These are phyloP conservation scores for Pachypeltis micranthus DNA, from an alignment of 1,140 invertebrate species.

Conservation along the genomic window DNA sequence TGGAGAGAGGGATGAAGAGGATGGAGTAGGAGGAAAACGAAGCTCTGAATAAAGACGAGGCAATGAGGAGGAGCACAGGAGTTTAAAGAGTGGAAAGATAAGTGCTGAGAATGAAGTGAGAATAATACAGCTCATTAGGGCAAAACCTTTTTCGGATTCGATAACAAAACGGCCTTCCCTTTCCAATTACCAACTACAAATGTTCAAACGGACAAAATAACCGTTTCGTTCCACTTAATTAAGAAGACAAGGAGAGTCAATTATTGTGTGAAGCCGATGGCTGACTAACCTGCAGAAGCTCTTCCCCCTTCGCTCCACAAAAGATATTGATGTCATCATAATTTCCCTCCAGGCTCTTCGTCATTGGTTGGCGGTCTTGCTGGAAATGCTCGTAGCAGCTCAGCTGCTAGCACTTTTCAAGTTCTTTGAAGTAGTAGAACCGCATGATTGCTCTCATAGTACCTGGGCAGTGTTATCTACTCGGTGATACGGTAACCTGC, in stretches of 20 bases:
- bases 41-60: conserved; percentile 14
- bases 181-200: conserved; percentile 22
- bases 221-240: conserved; percentile 22
- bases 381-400: neutral
- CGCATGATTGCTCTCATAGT: too few relatives aligned
- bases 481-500: too few relatives aligned
- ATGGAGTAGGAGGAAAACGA: neutral
- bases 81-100: conserved; percentile 17
- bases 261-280: conserved; percentile 17
- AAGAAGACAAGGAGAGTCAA: conserved; percentile 16
- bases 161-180: conserved; percentile 18
- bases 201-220: conserved; percentile 23
- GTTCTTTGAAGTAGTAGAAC: too few relatives aligned
- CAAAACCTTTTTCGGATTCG: conserved; percentile 22
- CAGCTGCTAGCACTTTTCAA: too few relatives aligned
- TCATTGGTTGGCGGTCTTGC: neutral
- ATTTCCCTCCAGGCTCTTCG: neutral
- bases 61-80: conserved; percentile 13
- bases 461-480: too few relatives aligned
- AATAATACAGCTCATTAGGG: conserved; percentile 20
- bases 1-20: neutral
- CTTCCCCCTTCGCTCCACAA: conserved; percentile 10
- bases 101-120: conserved; percentile 15
- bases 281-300: conserved; percentile 16
- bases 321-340: conserved; percentile 1